These are phyloP conservation scores for Brachyptera risi DNA, from an alignment of 2,888 invertebrate species.

Conservation along the genomic window DNA sequence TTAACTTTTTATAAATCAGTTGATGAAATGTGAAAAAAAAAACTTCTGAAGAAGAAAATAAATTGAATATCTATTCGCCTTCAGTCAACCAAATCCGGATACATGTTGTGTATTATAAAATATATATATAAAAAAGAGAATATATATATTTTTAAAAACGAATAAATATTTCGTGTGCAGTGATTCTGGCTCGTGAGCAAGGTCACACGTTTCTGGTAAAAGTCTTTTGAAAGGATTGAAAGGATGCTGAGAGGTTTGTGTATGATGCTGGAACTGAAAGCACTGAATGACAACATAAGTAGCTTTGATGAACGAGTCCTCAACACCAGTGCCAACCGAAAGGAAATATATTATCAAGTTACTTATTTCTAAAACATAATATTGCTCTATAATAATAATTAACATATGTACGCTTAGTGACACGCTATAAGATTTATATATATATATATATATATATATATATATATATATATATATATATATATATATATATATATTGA, in stretches of 20 bases:
- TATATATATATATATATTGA: no score
- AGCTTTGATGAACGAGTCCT: not conserved
- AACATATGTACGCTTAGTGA: no score
- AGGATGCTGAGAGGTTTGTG: not conserved
- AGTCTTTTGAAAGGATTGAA: constrained; percentile 12
- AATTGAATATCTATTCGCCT: not conserved
- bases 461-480: no score
- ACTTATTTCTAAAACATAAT: not conserved
- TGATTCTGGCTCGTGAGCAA: constrained; percentile 7
- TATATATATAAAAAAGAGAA: not conserved
- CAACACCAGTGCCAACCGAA: not conserved
- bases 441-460: no score
- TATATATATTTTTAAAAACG: not conserved
- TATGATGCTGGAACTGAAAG: not conserved
- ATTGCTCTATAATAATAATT: not conserved
- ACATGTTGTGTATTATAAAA: not conserved
- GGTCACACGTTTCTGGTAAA: constrained; percentile 15
- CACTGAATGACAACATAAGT: constrained; percentile 11
- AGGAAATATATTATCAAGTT: not conserved
- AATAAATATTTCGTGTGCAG: constrained; percentile 15
- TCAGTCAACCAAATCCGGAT: constrained; percentile 4
- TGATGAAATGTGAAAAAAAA: not conserved
- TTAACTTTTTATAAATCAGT: constrained; percentile 4
- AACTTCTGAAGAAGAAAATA: not conserved
- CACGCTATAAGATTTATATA: no score